Conservation (phyloP, 2,888 invertebrate species). For the Epinotia nisella region DNA sequence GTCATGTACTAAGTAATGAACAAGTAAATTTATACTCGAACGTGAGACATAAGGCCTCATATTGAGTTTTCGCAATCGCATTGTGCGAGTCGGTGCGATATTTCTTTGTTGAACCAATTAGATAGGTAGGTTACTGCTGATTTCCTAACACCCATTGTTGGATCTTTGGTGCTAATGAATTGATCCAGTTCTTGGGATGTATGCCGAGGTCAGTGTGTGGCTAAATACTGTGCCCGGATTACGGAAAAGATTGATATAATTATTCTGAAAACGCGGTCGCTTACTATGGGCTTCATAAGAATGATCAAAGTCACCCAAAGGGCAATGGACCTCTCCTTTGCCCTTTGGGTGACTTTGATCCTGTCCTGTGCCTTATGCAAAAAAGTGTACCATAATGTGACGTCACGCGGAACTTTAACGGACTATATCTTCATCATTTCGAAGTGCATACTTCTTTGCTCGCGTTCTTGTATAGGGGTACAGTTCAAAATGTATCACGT, state of each 20-base stretch:
- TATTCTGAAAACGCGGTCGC: no score
- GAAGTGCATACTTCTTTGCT: no score
- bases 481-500: no score
- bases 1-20: not conserved
- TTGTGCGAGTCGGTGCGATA: not conserved
- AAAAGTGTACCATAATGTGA: no score
- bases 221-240: not conserved
- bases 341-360: no score
- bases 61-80: not conserved
- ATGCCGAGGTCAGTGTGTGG: not conserved
- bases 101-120: constrained; percentile 1
- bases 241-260: not conserved
- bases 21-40: not conserved
- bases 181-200: not conserved
- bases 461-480: no score
- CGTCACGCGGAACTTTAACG: no score
- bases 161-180: not conserved
- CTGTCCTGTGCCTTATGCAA: no score
- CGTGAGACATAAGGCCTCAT: not conserved
- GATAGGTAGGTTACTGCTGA: constrained; percentile 1
- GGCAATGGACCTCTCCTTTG: no score
- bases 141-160: not conserved
- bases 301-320: no score
- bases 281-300: no score
- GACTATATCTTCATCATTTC: no score